phyloP scores from a whole-genome alignment of 2,113 vertebrate genomes.

The Scortum barcoo region DNA sequence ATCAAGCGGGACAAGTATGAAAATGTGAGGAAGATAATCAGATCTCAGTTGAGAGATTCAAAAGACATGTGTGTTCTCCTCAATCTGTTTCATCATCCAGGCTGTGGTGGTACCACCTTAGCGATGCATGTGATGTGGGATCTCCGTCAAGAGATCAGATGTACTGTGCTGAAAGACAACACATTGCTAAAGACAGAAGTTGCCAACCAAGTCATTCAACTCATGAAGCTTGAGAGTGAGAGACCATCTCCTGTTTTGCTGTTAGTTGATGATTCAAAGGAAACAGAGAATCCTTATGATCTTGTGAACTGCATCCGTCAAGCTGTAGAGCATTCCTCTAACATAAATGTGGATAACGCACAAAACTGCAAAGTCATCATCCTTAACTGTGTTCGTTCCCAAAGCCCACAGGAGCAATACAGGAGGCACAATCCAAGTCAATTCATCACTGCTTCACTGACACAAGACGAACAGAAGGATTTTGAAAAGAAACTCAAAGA shows the following conservation, averaged over 20 bases:
- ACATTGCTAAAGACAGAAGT: constrained; percentile 50
- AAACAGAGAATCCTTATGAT: neutral
- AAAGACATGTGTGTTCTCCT: constrained; percentile 56
- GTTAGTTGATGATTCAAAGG: constrained; percentile 72
- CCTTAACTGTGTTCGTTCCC: constrained; percentile 71
- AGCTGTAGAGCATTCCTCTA: neutral
- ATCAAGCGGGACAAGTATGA: constrained; percentile 83
- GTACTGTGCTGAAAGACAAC: constrained; percentile 75
- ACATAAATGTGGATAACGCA: constrained; percentile 4
- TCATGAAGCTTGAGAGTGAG: constrained; percentile 65
- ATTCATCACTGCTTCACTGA: constrained; percentile 59
- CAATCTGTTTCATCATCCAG: constrained; percentile 75
- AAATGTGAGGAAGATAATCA: constrained; percentile 55
- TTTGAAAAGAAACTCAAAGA: constrained; percentile 74
- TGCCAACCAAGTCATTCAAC: constrained; percentile 54
- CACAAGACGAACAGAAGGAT: constrained; percentile 52
- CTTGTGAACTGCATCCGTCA: constrained; percentile 3
- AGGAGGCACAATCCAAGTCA: neutral
- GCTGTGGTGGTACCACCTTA: constrained; percentile 77
- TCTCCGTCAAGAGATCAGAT: constrained; percentile 69
- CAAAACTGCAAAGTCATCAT: constrained; percentile 54
- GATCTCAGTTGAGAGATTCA: constrained; percentile 41
- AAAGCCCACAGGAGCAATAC: constrained; percentile 46
- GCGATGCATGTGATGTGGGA: constrained; percentile 80
- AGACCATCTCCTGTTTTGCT: constrained; percentile 59